These are phyloP conservation scores for Cacatua alba DNA, from an alignment of 2,113 vertebrate species.

Conservation along the genomic window DNA sequence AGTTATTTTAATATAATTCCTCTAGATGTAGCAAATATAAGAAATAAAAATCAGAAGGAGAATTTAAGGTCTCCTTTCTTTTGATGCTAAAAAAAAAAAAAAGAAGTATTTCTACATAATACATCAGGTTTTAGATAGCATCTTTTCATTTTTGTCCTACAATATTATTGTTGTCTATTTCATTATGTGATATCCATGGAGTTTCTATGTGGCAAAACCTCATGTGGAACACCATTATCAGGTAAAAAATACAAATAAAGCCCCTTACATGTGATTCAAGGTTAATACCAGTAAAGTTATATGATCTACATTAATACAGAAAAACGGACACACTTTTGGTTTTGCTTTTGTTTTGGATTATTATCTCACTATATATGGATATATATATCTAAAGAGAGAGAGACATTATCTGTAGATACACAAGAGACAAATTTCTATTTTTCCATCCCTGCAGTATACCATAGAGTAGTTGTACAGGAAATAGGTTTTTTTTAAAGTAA, in stretches of 20 bases:
- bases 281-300: neutral
- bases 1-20: neutral
- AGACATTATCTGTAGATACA: neutral
- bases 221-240: neutral
- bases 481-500: neutral
- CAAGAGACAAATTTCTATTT: neutral
- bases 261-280: neutral
- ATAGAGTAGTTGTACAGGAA: neutral
- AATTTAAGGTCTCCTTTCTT: neutral
- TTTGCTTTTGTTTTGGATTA: neutral
- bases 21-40: neutral
- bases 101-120: neutral
- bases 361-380: neutral
- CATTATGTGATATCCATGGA: neutral
- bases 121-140: neutral
- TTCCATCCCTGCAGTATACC: neutral
- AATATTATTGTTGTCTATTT: neutral
- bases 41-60: neutral
- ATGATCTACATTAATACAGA: neutral
- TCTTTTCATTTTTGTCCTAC: neutral
- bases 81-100: neutral
- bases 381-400: neutral
- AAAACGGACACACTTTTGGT: neutral
- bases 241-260: neutral
- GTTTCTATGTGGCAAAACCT: neutral